A percentile compares a stretch with the other conserved stretches of the same genome.
Evolutionary conservation across 2,888 invertebrate species (phyloP).

Genomic region (Crossocerus cetratus): DNA sequence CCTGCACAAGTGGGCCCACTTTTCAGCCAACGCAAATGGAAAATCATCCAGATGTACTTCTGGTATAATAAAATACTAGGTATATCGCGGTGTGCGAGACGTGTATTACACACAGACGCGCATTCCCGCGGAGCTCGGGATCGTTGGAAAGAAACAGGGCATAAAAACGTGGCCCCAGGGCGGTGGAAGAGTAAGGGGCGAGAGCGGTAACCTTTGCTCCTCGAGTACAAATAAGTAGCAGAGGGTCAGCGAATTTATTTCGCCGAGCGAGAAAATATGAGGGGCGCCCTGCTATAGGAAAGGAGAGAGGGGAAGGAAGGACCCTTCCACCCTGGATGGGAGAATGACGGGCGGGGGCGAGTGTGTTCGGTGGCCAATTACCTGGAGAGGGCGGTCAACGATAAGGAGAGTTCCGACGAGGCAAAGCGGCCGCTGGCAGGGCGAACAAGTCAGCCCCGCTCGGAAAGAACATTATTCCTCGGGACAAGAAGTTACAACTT

Average conservation of each 20-base stretch:
- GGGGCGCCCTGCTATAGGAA: not conserved
- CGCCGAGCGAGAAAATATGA: not conserved
- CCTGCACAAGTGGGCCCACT: not conserved
- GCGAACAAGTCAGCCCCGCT: not conserved
- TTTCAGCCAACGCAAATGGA: not conserved
- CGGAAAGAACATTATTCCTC: conserved; percentile 34
- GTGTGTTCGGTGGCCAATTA: not conserved
- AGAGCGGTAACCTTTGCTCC: not conserved
- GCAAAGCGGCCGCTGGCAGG: not conserved
- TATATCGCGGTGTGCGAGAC: not conserved
- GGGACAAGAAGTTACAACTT: conserved; percentile 36
- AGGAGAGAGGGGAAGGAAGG: not conserved
- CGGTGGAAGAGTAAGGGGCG: not conserved
- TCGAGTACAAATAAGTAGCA: not conserved
- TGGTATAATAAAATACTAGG: conserved; percentile 9
- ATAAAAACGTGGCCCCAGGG: not conserved
- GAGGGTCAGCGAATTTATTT: conserved; percentile 1
- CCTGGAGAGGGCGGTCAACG: conserved; percentile 2
- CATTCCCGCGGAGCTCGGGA: not conserved
- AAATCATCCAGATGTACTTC: conserved; percentile 10
- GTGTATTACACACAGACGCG: not conserved
- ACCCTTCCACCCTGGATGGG: not conserved
- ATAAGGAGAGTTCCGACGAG: conserved; percentile 6
- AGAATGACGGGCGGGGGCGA: not conserved
- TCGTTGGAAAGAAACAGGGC: not conserved